Percentiles rank a stretch among this genome's conserved stretches.
Conservation (phyloP, 2,797 vertebrate genomes). For the Enteromius afrohamiltoni region DNA sequence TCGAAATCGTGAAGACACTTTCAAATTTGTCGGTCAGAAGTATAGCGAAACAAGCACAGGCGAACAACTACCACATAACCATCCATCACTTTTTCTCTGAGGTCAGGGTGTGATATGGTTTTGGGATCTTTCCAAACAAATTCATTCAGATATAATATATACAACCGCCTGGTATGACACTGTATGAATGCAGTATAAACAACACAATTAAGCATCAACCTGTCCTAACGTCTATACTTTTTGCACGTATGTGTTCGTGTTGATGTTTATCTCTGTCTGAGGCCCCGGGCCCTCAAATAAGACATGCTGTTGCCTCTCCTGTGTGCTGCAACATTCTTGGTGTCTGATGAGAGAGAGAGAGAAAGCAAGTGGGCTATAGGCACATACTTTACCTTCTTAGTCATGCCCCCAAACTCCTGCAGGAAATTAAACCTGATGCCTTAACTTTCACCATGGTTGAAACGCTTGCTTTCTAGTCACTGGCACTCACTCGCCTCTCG, state of each 20-base stretch:
- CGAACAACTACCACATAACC: neutral
- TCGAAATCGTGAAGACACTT: neutral
- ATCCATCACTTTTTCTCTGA: neutral
- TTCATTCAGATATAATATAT: conserved; percentile 14
- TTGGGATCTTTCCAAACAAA: neutral
- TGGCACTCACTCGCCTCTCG: neutral
- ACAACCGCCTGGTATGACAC: conserved; percentile 8
- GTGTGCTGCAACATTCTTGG: conserved; percentile 43
- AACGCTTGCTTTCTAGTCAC: conserved; percentile 44
- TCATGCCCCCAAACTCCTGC: conserved; percentile 46
- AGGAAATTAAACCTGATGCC: conserved; percentile 64
- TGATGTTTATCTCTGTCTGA: conserved; percentile 49
- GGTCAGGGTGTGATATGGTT: neutral
- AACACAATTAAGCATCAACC: conserved; percentile 23
- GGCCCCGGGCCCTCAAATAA: conserved; percentile 45
- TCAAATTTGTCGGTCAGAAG: neutral
- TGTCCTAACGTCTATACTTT: conserved; percentile 14
- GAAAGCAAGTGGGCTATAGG: conserved; percentile 17
- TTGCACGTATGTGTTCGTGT: neutral
- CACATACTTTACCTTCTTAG: conserved; percentile 43
- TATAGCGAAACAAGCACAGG: neutral
- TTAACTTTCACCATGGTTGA: conserved; percentile 49
- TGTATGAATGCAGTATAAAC: neutral
- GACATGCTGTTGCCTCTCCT: conserved; percentile 45
- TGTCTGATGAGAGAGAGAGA: conserved; percentile 28